Conservation (phyloP, 2,888 invertebrate genomes). For the Parelbella ahira region DNA sequence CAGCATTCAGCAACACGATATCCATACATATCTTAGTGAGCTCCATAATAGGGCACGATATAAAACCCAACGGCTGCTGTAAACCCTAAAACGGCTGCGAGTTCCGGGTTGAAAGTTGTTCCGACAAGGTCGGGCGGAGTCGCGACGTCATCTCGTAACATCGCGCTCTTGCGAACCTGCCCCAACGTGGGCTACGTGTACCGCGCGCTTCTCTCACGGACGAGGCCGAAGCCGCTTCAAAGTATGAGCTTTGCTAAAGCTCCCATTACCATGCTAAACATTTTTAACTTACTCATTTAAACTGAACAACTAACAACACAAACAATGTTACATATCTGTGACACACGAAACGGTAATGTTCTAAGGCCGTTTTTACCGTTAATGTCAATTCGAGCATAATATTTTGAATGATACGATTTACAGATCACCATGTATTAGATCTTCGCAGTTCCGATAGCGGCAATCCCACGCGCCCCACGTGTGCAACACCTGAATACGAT, state of each 20-base stretch:
- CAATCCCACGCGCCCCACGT: slow-evolving; percentile 7
- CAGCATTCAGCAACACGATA: slow-evolving; percentile 22
- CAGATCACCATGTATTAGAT: slow-evolving; percentile 23
- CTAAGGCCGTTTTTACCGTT: too few relatives aligned
- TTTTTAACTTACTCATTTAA: too few relatives aligned
- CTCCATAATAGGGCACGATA: slow-evolving; percentile 47
- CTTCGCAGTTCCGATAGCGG: slow-evolving; percentile 19
- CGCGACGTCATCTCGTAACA: slow-evolving; percentile 11
- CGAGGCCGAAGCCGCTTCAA: slow-evolving; percentile 1
- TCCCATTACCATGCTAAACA: too few relatives aligned
- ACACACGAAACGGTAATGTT: too few relatives aligned
- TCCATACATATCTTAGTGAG: slow-evolving; percentile 13
- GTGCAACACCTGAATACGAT: slow-evolving; percentile 33
- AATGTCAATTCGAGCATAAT: too few relatives aligned
- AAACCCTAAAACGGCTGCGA: slow-evolving; percentile 39
- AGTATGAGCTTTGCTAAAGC: slow-evolving; percentile 3
- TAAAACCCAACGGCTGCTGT: slow-evolving; percentile 39
- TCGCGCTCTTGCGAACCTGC: slow-evolving; percentile 33
- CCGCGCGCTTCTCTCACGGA: neutral
- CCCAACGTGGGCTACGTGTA: slow-evolving; percentile 34
- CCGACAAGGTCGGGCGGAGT: slow-evolving; percentile 64
- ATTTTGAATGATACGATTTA: too few relatives aligned
- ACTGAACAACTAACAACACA: too few relatives aligned
- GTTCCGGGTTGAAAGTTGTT: slow-evolving; percentile 73
- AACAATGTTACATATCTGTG: too few relatives aligned